Percentiles rank a stretch among this genome's conserved stretches.
These are phyloP conservation scores for Kradibia gibbosae DNA, from an alignment of 1,140 invertebrate species.

Conservation along the genomic window DNA sequence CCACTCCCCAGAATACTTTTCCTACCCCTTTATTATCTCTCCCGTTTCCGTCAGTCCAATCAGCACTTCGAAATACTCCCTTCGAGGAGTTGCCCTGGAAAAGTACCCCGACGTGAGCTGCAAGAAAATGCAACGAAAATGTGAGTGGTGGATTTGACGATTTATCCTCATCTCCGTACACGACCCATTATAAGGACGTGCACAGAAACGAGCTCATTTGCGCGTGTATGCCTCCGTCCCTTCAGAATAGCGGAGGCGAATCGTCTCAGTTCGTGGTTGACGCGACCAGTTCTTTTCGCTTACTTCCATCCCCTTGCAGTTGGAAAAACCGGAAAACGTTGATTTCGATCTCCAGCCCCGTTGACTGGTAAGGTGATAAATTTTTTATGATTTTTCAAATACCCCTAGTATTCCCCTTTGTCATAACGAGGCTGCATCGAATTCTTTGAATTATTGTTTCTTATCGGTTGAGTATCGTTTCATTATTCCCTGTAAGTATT, in stretches of 20 bases:
- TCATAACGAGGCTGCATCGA: background rate
- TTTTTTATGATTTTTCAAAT: constrained; percentile 24
- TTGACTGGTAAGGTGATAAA: background rate
- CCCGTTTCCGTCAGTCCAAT: background rate
- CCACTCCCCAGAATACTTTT: no score
- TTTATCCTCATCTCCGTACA: background rate
- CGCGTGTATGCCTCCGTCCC: background rate
- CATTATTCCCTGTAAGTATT: no score
- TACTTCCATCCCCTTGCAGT: background rate
- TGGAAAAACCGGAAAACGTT: constrained; percentile 44
- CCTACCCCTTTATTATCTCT: background rate
- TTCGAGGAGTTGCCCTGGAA: background rate
- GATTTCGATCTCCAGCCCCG: constrained; percentile 27
- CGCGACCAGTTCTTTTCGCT: background rate
- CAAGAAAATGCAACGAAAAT: constrained; percentile 9
- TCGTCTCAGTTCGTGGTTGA: constrained; percentile 24
- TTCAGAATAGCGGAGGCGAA: constrained; percentile 33
- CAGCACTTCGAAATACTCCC: background rate
- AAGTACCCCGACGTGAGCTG: background rate
- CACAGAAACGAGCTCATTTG: background rate
- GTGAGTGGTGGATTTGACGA: constrained; percentile 12
- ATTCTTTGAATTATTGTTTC: background rate
- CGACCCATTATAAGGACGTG: constrained; percentile 14
- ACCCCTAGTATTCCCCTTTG: background rate
- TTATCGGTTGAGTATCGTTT: no score